Conservation (phyloP, 2,888 invertebrate species). For the Temnothorax rugatulus region DNA sequence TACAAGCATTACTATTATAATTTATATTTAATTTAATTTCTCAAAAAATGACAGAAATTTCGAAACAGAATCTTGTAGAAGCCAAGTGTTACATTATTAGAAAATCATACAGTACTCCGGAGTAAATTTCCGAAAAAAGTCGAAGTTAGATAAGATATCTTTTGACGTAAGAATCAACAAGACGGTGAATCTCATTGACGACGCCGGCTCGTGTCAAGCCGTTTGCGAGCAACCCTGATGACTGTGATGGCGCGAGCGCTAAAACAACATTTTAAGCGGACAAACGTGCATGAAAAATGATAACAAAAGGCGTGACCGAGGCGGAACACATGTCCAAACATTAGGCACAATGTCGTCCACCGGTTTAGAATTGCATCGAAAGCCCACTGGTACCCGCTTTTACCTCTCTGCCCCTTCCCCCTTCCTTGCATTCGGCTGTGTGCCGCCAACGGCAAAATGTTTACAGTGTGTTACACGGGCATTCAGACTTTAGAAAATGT, state of each 20-base stretch:
- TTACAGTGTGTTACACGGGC: constrained; percentile 84
- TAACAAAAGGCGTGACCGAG: constrained; percentile 86
- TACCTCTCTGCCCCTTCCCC: constrained; percentile 34
- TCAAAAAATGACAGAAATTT: background rate
- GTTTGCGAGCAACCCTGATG: constrained; percentile 54
- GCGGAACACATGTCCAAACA: constrained; percentile 86
- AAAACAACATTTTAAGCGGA: constrained; percentile 84
- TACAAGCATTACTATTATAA: background rate
- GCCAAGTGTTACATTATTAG: background rate
- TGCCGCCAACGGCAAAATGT: constrained; percentile 80
- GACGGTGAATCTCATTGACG: constrained; percentile 48
- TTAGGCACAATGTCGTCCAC: constrained; percentile 83
- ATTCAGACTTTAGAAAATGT: constrained; percentile 79
- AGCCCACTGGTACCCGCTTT: constrained; percentile 59
- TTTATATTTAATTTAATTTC: background rate
- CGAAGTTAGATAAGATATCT: constrained; percentile 6
- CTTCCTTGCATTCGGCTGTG: constrained; percentile 49
- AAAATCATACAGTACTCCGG: background rate
- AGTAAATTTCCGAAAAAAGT: background rate
- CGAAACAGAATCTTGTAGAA: background rate
- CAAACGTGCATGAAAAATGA: constrained; percentile 84
- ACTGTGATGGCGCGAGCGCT: constrained; percentile 70
- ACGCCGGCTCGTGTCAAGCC: constrained; percentile 64
- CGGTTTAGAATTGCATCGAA: constrained; percentile 78
- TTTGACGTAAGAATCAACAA: background rate